Percentiles rank a stretch among this genome's conserved stretches.
Conservation (phyloP, 37 sponge, comb jelly and placozoan species). For the Cliona cf. orientalis region DNA sequence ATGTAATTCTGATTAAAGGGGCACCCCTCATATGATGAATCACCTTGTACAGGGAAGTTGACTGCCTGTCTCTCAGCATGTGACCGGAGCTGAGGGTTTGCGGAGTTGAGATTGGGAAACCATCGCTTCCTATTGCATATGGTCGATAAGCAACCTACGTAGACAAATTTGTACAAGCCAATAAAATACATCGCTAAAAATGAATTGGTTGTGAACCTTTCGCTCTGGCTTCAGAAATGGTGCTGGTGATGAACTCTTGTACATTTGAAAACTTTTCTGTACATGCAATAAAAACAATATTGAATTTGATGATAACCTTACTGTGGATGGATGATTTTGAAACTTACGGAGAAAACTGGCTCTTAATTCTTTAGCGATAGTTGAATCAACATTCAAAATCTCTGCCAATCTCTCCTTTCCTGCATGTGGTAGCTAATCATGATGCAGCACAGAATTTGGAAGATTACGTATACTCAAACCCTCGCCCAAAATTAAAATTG, state of each 20-base stretch:
- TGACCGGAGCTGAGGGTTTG: slow-evolving; percentile 25
- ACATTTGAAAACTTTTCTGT: neutral
- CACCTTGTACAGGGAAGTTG: slow-evolving; percentile 81
- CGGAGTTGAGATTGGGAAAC: slow-evolving; percentile 57
- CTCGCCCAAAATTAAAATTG: too few relatives aligned
- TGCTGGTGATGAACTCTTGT: neutral
- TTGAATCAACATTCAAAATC: slow-evolving; percentile 45
- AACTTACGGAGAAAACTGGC: slow-evolving; percentile 67
- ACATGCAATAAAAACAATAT: neutral
- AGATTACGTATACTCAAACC: too few relatives aligned
- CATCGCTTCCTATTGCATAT: slow-evolving; percentile 61
- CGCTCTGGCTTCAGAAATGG: neutral
- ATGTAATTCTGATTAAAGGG: neutral
- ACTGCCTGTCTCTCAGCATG: slow-evolving; percentile 82
- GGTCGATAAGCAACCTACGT: slow-evolving; percentile 49
- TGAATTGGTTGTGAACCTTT: neutral
- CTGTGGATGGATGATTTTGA: neutral
- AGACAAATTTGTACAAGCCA: neutral
- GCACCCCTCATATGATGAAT: neutral
- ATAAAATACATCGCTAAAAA: neutral
- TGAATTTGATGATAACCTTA: too few relatives aligned
- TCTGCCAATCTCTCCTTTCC: slow-evolving; percentile 80
- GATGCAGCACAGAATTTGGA: too few relatives aligned
- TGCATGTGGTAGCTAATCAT: slow-evolving; percentile 1
- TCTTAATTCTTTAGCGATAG: slow-evolving; percentile 64